phyloP scores from a whole-genome alignment of 2,797 vertebrate genomes.

The Adrianichthys oophorus region DNA sequence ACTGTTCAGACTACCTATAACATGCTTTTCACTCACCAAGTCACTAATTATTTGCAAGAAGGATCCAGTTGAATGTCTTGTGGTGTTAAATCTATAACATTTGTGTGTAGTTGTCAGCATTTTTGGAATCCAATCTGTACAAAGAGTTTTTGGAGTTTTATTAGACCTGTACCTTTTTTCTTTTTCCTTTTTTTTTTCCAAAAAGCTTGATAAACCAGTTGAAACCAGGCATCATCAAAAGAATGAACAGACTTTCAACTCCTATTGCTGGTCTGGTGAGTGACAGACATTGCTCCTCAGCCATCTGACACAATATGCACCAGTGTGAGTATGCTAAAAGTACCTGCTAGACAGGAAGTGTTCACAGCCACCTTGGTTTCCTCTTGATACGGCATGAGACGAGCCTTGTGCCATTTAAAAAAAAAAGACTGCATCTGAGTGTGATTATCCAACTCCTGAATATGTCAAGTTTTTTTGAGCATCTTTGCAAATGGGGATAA shows the following conservation, averaged over 20 bases:
- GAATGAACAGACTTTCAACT: constrained; percentile 90
- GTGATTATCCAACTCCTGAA: constrained; percentile 13
- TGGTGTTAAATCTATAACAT: no score
- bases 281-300: constrained; percentile 32
- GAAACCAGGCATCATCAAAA: constrained; percentile 89
- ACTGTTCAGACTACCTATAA: no score
- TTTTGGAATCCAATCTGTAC: no score
- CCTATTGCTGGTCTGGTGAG: constrained; percentile 97
- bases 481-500: constrained; percentile 34
- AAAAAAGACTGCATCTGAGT: constrained; percentile 20
- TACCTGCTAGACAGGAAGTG: constrained; percentile 46
- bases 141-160: no score
- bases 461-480: constrained; percentile 16
- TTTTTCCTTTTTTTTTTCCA: not conserved
- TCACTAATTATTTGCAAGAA: no score
- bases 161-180: not conserved
- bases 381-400: constrained; percentile 31
- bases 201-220: constrained; percentile 91
- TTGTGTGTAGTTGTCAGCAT: no score
- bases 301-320: not conserved
- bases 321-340: not conserved
- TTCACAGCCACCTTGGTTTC: constrained; percentile 45
- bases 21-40: no score
- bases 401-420: constrained; percentile 4
- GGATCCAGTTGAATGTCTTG: no score